Evolutionary conservation across 2,888 invertebrate genomes (phyloP), one percentile per base, ranked within the genome.

Genomic region (Alloplasta piceator): DNA sequence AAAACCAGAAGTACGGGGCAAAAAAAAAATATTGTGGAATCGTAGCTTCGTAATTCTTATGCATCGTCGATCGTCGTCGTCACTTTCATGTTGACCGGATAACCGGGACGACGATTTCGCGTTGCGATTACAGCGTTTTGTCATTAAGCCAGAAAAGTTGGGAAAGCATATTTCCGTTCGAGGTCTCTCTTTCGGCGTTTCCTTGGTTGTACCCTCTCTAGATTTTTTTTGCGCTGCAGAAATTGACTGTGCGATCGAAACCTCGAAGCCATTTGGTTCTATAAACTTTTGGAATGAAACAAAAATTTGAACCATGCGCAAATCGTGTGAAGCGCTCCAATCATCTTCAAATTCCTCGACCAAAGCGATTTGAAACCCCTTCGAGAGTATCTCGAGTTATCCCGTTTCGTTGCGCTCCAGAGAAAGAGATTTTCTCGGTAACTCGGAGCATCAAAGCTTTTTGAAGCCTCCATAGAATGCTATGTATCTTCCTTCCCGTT

Each of bases 81-180:
- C n/a, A 48, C 41, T 67, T 55, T 67, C 52, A 39, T 16, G 41
- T 9, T 55, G 52, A 67, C 67, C 52, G 67, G 55, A 67, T 41
- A 14, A 10, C 36, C 26, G 50, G 36, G 10, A 36, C 48, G 12
- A 52, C 16, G 52, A 26, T 16, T 12, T 52, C 16, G 12, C 6
- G 12, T 5, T 52, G 14, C 6, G 12, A 52, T 36, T 46, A 48
- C 50, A 4, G 12, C 48, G 64, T 38, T 38, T 67, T 67, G 67
- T 67, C 67, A 67, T 67, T 67, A 55, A 10, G 9, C 56, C 50
- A 68, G 56, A 46, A 56, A 68, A 68, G 56, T 68, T 56, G 56
- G 43, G 68, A 68, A 68, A 68, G 56, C 16, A 52, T 39, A n/a
- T 67, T 67, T 67, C 67, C 67, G 52, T 39, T 67, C 39, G 14